These are phyloP conservation scores for Zootermopsis nevadensis DNA, from an alignment of 2,888 invertebrate genomes.

Conservation along the genomic window DNA sequence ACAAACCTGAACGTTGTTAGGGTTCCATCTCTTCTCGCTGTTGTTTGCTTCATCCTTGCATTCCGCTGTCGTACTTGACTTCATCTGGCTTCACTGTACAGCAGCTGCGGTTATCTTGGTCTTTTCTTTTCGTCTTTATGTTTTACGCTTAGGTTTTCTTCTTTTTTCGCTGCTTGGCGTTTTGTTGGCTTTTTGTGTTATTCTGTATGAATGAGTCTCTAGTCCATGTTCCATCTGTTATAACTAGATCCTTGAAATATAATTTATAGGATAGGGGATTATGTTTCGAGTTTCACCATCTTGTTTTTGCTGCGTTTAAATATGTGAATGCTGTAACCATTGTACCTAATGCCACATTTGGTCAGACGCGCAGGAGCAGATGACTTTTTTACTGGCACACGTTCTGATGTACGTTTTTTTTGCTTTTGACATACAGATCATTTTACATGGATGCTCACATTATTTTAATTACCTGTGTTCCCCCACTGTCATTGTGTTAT, in stretches of 20 bases:
- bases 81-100: slow-evolving; percentile 19
- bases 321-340: too few relatives aligned
- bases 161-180: slow-evolving; percentile 1
- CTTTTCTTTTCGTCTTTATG: background rate
- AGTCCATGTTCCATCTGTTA: background rate
- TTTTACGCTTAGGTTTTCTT: background rate
- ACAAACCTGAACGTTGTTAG: slow-evolving; percentile 30
- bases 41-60: slow-evolving; percentile 24
- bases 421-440: background rate
- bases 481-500: background rate
- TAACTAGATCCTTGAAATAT: background rate
- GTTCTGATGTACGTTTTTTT: too few relatives aligned
- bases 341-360: too few relatives aligned
- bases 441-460: background rate
- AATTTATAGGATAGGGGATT: background rate
- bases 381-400: too few relatives aligned
- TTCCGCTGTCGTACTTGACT: background rate
- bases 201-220: slow-evolving; percentile 9
- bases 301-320: too few relatives aligned
- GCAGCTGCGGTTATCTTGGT: background rate
- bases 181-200: slow-evolving; percentile 19
- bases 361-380: too few relatives aligned
- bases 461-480: background rate
- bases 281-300: background rate
- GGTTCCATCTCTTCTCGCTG: slow-evolving; percentile 34